These are phyloP conservation scores for Tholera decimalis DNA, from an alignment of 2,888 invertebrate genomes.

Conservation along the genomic window DNA sequence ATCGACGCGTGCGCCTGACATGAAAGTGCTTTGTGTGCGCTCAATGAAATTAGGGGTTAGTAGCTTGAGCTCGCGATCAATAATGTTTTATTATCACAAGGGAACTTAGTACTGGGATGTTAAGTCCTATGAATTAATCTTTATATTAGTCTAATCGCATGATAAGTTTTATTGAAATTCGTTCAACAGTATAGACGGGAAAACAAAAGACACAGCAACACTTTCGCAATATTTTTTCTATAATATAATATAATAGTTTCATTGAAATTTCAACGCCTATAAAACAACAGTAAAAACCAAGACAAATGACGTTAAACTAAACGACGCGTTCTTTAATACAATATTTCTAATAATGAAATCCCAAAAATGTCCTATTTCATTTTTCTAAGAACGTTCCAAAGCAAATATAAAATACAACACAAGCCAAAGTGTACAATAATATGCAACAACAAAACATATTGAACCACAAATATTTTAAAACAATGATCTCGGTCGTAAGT, in stretches of 20 bases:
- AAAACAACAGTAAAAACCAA: too few relatives aligned
- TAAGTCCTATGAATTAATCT: neutral
- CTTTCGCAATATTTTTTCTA: neutral
- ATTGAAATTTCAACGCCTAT: too few relatives aligned
- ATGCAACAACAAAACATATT: slow-evolving; percentile 52
- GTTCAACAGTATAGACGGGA: neutral
- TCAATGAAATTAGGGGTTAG: slow-evolving; percentile 36
- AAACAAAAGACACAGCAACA: neutral
- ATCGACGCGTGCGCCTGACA: slow-evolving; percentile 56
- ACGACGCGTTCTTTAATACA: too few relatives aligned
- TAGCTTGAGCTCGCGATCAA: neutral
- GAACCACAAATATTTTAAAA: slow-evolving; percentile 73
- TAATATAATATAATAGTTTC: too few relatives aligned
- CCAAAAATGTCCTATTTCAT: neutral
- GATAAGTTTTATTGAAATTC: too few relatives aligned
- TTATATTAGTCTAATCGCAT: neutral
- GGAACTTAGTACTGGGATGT: neutral
- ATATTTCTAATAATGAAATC: too few relatives aligned
- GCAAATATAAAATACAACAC: neutral
- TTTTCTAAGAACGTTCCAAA: neutral
- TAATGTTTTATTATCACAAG: neutral
- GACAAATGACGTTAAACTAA: too few relatives aligned
- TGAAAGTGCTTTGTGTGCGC: slow-evolving; percentile 30
- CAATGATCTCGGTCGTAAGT: slow-evolving; percentile 77
- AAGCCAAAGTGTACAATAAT: neutral